A percentile compares a stretch with the other conserved stretches of the same genome.
Evolutionary conservation across 2,797 vertebrate species (phyloP).

Genomic region (Champsocephalus esox): DNA sequence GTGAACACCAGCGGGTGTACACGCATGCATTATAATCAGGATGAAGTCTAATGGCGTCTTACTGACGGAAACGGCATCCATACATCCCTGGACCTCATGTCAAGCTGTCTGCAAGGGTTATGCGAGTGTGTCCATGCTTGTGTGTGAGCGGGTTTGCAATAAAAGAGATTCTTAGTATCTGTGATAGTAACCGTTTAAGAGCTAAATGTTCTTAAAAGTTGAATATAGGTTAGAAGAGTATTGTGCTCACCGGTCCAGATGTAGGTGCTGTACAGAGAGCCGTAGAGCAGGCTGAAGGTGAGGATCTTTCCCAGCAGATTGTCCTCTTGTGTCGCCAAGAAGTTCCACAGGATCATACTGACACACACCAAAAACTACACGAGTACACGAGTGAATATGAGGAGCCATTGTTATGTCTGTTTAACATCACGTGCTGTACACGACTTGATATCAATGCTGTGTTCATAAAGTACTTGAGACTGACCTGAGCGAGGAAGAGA

Average conservation of each 20-base stretch:
- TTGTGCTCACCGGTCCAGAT: slow-evolving; percentile 90
- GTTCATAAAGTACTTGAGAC: background rate
- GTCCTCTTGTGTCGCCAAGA: slow-evolving; percentile 88
- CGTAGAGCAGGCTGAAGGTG: slow-evolving; percentile 93
- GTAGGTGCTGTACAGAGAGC: slow-evolving; percentile 96
- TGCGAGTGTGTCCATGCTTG: too few relatives aligned
- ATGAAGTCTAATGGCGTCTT: background rate
- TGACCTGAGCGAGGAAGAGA: slow-evolving; percentile 95
- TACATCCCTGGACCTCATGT: too few relatives aligned
- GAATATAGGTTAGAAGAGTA: too few relatives aligned
- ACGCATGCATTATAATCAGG: background rate
- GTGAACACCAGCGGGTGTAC: background rate
- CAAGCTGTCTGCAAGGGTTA: too few relatives aligned
- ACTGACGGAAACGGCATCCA: background rate
- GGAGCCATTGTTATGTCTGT: background rate
- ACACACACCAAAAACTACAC: slow-evolving; percentile 91
- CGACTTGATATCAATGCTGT: background rate
- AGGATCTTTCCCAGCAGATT: slow-evolving; percentile 88
- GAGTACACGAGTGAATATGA: background rate
- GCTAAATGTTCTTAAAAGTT: too few relatives aligned
- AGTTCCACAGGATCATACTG: slow-evolving; percentile 96
- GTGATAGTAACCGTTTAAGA: too few relatives aligned
- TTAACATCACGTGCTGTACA: background rate
- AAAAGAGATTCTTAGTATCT: too few relatives aligned
- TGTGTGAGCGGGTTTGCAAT: too few relatives aligned